phyloP scores from a whole-genome alignment of 2,113 vertebrate genomes.

The Lagopus muta region DNA sequence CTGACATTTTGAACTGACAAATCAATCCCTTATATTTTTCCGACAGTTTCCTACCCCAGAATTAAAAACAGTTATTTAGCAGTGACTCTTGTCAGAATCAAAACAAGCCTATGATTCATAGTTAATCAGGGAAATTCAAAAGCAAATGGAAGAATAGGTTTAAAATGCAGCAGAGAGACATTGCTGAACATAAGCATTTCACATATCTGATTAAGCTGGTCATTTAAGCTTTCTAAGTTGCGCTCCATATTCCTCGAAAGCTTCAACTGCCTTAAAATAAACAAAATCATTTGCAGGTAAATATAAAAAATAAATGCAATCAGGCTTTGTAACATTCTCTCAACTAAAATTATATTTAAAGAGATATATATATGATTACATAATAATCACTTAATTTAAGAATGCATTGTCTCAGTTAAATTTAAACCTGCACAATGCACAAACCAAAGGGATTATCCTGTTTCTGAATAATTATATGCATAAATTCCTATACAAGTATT shows the following conservation, averaged over 20 bases:
- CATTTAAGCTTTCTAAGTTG: background rate
- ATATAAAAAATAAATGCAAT: background rate
- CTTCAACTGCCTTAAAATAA: background rate
- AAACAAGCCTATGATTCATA: background rate
- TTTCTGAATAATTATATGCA: background rate
- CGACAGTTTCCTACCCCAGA: background rate
- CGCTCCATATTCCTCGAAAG: background rate
- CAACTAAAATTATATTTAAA: background rate
- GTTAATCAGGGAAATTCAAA: background rate
- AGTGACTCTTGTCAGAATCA: background rate
- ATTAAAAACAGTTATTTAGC: background rate
- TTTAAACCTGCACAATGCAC: background rate
- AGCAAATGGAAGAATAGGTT: background rate
- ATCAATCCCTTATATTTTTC: background rate
- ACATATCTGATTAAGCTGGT: background rate
- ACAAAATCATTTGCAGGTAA: background rate
- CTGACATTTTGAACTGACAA: background rate
- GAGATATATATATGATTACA: background rate
- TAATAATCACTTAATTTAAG: background rate
- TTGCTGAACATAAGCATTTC: background rate
- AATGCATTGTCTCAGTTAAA: background rate
- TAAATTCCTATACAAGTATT: accelerated
- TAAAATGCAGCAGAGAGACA: background rate
- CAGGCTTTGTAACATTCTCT: accelerated
- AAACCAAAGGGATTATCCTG: accelerated